phyloP scores from a whole-genome alignment of 1,140 invertebrate genomes.

The Rhizoglyphus robini region DNA sequence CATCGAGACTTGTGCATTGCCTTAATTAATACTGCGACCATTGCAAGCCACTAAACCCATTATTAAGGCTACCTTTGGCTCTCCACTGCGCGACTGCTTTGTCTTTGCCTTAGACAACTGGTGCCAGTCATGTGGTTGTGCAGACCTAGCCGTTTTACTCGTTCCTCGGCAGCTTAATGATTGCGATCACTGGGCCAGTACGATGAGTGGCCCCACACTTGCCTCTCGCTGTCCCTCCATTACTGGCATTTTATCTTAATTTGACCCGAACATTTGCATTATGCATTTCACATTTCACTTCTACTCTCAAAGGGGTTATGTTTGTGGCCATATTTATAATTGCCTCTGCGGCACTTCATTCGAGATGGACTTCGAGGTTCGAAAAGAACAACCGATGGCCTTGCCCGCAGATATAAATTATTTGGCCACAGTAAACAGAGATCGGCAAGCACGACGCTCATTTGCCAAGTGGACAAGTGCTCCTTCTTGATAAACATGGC shows the following conservation, averaged over 20 bases:
- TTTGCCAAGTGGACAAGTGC: neutral
- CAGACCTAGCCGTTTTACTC: too few species aligned
- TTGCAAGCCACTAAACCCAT: constrained; percentile 1
- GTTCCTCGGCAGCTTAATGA: neutral
- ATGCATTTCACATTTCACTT: too few species aligned
- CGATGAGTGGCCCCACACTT: neutral
- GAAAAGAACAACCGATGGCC: too few species aligned
- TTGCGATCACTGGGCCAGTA: neutral
- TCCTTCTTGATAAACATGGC: neutral
- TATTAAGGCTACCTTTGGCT: neutral
- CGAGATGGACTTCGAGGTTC: neutral
- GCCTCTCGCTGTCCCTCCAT: neutral
- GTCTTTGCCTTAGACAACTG: neutral
- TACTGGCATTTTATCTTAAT: neutral
- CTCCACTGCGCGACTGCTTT: neutral
- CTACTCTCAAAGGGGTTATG: neutral
- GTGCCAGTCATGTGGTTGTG: neutral
- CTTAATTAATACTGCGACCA: neutral
- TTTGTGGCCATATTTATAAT: neutral
- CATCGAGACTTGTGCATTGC: neutral
- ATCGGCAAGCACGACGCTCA: neutral
- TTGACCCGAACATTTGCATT: neutral
- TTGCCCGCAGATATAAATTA: neutral
- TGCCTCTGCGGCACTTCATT: neutral
- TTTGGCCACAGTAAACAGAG: neutral